phyloP scores from a whole-genome alignment of 2,797 vertebrate genomes.

The Peromyscus nudipes region DNA sequence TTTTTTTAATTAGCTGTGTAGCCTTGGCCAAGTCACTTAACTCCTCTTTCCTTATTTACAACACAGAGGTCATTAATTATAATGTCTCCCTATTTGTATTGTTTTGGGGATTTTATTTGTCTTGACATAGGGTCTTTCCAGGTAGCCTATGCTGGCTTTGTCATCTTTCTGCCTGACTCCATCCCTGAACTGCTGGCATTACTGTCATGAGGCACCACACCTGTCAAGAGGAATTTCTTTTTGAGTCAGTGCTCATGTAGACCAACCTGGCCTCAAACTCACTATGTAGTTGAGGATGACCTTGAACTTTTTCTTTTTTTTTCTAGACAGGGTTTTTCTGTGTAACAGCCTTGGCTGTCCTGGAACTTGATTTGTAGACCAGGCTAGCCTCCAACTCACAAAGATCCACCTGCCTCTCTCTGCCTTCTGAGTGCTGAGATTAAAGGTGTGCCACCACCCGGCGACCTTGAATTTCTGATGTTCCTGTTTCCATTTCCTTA shows the following conservation, averaged over 20 bases:
- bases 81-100: not conserved
- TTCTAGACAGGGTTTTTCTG: not conserved
- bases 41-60: constrained; percentile 43
- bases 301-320: not conserved
- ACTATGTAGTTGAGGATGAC: not conserved
- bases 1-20: not conserved
- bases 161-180: not conserved
- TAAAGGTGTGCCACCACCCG: not conserved
- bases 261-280: not conserved
- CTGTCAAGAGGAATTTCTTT: not conserved
- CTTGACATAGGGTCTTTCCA: not conserved
- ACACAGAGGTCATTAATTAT: constrained; percentile 41
- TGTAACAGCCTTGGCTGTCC: not conserved
- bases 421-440: not conserved
- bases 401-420: not conserved
- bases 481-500: not conserved
- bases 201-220: not conserved
- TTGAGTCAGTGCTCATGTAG: not conserved
- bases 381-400: not conserved
- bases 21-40: constrained; percentile 36
- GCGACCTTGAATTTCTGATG: not conserved
- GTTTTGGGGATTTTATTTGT: not conserved
- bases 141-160: not conserved
- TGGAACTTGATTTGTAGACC: not conserved
- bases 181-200: not conserved